Conservation (phyloP, 1,140 invertebrate genomes). For the Plectrocnemia conspersa region DNA sequence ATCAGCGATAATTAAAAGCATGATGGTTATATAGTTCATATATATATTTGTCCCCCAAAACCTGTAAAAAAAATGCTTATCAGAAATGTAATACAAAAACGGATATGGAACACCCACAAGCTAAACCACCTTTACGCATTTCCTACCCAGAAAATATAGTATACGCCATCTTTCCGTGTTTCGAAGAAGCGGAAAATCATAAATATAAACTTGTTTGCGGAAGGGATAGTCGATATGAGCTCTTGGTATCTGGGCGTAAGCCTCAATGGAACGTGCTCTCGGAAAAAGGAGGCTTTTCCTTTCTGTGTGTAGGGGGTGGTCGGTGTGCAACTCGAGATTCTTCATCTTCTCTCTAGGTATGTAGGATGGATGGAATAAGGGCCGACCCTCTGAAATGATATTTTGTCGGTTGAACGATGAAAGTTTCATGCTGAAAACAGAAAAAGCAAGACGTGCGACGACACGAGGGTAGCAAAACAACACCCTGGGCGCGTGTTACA, state of each 20-base stretch:
- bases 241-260: conserved; percentile 18
- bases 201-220: conserved; percentile 25
- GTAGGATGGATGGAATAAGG: no score
- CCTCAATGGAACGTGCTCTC: conserved; percentile 21
- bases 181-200: conserved; percentile 18
- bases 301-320: no score
- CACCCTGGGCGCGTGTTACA: conserved; percentile 29
- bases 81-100: not conserved
- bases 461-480: conserved; percentile 22
- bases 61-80: conserved; percentile 1
- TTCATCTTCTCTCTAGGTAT: no score
- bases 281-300: not conserved
- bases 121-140: no score
- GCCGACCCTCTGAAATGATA: conserved; percentile 20
- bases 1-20: no score
- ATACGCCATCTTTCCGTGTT: no score
- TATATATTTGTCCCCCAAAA: not conserved
- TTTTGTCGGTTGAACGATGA: conserved; percentile 27
- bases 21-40: no score
- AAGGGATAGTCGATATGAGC: conserved; percentile 25
- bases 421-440: conserved; percentile 29
- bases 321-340: no score
- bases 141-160: no score
- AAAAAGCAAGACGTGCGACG: conserved; percentile 25
- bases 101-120: no score